Base-by-base conservation (phyloP, 2,888 invertebrate species). In the Drymonia ruficornis region DNA sequence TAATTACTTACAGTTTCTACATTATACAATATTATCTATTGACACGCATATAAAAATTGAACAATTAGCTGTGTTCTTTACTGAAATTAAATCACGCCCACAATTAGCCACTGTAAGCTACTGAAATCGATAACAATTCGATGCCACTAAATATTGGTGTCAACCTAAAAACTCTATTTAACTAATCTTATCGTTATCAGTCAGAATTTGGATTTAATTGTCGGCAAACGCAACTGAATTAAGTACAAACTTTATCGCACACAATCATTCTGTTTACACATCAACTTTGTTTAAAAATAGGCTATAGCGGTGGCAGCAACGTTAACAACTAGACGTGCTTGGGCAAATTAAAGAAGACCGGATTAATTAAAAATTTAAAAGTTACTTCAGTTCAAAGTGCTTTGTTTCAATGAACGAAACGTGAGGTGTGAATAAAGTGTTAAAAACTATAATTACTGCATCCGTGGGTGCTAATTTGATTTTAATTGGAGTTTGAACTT, bases 151-250 rank as follows among this genome's bases (percentile, higher is more conserved):
- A 23, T 18, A 43, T 18, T 8, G 9, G 40, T 16, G 23, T 19
- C 59, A 64, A 67, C 71, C 74, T 59, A 70, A 59, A 74, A 60
- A 40, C 38, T 46, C 61, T 54, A 60, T 50, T 53, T 53, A 40
- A 49, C 9, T 70, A 69, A 84, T 83, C 83, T 84, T 79, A 83
- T 83, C 84, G 48, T 13, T 80, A 84, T 82, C 80, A 72, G 67
- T 76, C 65, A 77, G 63, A 70, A 68, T 72, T 75, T 74, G 69
- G 65, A 69, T 83, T 76, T 87, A 87, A 86, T 87, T 88, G 85
- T 70, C 72, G 61, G 63, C 59, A 74, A 77, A 78, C 84, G 83
- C 82, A 78, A 80, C 83, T 76, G 76, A 75, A 69, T 77, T 28
- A 47, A 28, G n/a, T n/a, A n/a, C n/a, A 29, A 34, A 15, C 50